Conservation (phyloP, 2,797 vertebrate genomes). For the Cryptoblepharus egeriae region DNA sequence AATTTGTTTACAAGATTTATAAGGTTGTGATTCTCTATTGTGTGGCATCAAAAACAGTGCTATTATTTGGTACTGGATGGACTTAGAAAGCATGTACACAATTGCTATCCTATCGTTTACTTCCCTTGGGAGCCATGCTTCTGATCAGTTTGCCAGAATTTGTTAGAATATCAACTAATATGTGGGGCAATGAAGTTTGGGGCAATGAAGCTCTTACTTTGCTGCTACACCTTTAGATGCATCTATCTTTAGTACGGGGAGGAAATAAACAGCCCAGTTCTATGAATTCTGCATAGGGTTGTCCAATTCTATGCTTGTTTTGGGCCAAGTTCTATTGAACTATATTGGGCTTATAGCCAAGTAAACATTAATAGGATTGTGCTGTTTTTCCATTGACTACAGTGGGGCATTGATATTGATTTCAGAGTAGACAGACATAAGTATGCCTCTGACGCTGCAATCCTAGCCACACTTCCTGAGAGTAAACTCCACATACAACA, state of each 20-base stretch:
- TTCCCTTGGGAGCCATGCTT: not conserved
- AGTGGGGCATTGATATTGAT: too few relatives aligned
- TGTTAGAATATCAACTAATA: not conserved
- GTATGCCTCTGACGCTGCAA: too few relatives aligned
- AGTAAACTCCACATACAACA: too few relatives aligned
- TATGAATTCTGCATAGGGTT: not conserved
- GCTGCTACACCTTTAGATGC: not conserved
- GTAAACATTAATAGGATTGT: not conserved
- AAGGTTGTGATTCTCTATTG: not conserved
- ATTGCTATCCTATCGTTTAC: not conserved
- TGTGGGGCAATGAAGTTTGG: too few relatives aligned
- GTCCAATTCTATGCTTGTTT: not conserved
- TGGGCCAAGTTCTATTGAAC: not conserved
- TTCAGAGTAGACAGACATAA: too few relatives aligned
- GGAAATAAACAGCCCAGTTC: not conserved
- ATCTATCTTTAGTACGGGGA: not conserved
- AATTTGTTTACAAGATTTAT: not conserved
- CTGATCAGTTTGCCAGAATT: not conserved
- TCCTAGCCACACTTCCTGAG: too few relatives aligned
- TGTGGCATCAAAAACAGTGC: not conserved
- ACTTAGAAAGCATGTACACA: not conserved
- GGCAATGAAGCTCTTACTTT: not conserved
- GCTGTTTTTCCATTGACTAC: too few relatives aligned
- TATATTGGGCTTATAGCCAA: not conserved
- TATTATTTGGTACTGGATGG: not conserved